phyloP scores from a whole-genome alignment of 2,797 vertebrate species.

The Acrossocheilus fasciatus region DNA sequence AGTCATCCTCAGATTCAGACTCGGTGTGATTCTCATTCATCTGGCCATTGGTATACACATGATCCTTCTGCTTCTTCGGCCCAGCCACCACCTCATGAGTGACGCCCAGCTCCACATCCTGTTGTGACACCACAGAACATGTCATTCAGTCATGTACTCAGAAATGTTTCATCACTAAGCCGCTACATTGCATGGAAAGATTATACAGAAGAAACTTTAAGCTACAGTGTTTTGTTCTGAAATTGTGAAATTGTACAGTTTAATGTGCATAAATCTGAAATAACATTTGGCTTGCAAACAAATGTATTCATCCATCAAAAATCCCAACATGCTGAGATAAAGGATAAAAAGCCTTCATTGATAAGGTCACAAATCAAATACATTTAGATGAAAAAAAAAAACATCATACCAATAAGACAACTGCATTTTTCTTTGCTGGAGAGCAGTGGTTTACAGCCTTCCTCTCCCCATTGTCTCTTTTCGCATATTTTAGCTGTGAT shows the following conservation, averaged over 20 bases:
- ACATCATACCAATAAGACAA: conserved; percentile 77
- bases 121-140: not conserved
- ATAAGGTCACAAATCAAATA: not conserved
- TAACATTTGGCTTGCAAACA: not conserved
- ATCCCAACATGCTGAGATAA: not conserved
- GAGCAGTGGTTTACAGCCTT: conserved; percentile 54
- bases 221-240: not conserved
- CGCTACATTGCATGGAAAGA: not conserved
- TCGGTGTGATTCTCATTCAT: conserved; percentile 63
- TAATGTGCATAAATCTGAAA: not conserved
- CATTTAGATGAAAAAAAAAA: not conserved
- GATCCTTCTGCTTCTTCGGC: conserved; percentile 46
- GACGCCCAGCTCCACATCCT: conserved; percentile 76
- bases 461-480: conserved; percentile 64
- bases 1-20: conserved; percentile 72
- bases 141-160: not conserved
- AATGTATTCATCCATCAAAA: not conserved
- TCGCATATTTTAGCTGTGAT: conserved; percentile 76
- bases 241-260: not conserved
- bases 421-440: conserved; percentile 67
- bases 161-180: not conserved
- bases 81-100: conserved; percentile 81
- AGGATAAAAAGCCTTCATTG: not conserved
- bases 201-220: not conserved
- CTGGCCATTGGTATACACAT: conserved; percentile 78